Conservation (phyloP, 2,888 invertebrate genomes). For the Dynastes hyllus region DNA sequence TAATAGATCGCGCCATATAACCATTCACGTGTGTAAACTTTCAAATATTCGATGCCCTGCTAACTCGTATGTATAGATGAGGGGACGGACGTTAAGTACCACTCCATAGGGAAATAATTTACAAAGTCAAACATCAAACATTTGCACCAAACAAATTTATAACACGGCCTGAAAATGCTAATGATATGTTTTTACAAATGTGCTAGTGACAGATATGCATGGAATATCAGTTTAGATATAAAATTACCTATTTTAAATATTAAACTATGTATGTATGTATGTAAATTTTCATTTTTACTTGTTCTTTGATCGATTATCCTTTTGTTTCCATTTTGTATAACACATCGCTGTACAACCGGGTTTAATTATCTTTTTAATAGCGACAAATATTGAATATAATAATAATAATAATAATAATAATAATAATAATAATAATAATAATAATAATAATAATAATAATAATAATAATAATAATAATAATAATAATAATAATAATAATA, state of each 20-base stretch:
- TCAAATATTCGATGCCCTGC: background rate
- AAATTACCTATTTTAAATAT: slow-evolving; percentile 3
- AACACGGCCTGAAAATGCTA: slow-evolving; percentile 54
- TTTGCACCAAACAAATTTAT: slow-evolving; percentile 51
- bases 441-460: too few relatives aligned
- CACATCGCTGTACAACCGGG: too few relatives aligned
- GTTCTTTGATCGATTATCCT: too few relatives aligned
- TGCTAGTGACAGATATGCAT: slow-evolving; percentile 45
- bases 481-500: too few relatives aligned
- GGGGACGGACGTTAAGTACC: slow-evolving; percentile 4
- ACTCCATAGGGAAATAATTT: slow-evolving; percentile 1
- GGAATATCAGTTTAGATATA: background rate
- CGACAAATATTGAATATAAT: too few relatives aligned
- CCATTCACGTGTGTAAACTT: background rate
- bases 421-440: too few relatives aligned
- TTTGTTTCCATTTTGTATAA: too few relatives aligned
- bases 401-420: too few relatives aligned
- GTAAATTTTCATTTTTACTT: background rate
- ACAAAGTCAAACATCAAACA: slow-evolving; percentile 52
- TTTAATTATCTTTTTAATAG: too few relatives aligned
- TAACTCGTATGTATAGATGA: background rate
- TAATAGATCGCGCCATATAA: background rate
- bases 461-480: too few relatives aligned
- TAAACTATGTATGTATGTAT: background rate
- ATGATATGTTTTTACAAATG: slow-evolving; percentile 55